Evolutionary conservation across 2,113 vertebrate species (phyloP), one percentile per base, ranked within the genome.

Genomic region (Steatornis caripensis): DNA sequence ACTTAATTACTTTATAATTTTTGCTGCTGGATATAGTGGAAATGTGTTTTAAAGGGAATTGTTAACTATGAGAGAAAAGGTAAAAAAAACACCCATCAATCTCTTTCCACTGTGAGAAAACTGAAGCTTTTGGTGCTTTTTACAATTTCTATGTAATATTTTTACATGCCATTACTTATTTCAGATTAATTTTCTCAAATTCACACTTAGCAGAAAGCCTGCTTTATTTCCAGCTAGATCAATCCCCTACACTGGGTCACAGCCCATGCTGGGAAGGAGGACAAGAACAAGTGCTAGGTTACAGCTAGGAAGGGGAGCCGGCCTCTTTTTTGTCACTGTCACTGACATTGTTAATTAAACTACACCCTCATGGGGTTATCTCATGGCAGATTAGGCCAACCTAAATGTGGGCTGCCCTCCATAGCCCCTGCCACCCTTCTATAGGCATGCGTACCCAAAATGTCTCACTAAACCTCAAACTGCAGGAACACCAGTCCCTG

Each of bases 241-340:
- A 43, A 8, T 32, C 12, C 12, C 7, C 7, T 85, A 30, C 17
- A 11, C 9, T 0, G 0, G 20, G 23, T 65, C 41, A 12, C 11
- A 36, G 18, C 15, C 19, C 51, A 5, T 45, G 15, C 11, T 39
- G 10, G 27, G 60, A 30, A 82, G 13, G 7, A 65, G 7, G 30
- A 18, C n/a, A 86, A 79, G 24, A 66, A 18, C 12, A 34, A 57
- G 51, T 48, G n/a, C 32, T n/a, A 30, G 16, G 19, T 43, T 90
- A 43, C 36, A 39, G 36, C 9, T 43, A 34, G 2, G 2, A 71
- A 60, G 12, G 5, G 49, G 17, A 87, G 6, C 7, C 0, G 1
- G 14, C 41, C 46, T 68, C 10, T 46, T 82, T 83, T 39, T 30
- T 29, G 34, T 5, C n/a, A 36, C 12, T 21, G 14, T 71, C 23